Evolutionary conservation across 2,888 invertebrate genomes (phyloP).

Genomic region (Tetragonisca angustula): DNA sequence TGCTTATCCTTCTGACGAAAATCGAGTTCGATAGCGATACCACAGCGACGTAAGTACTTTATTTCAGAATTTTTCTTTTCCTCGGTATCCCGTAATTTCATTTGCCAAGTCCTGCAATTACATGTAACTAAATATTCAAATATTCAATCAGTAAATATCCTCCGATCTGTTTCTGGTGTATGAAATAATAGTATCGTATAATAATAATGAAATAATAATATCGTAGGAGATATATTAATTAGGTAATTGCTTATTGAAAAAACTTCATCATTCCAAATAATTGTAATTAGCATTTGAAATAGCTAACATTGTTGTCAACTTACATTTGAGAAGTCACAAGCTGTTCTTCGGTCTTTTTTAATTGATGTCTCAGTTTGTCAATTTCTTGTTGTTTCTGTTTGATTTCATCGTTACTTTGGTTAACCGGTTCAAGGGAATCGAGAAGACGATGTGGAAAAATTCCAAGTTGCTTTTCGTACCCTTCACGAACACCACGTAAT

Average conservation of each 20-base stretch:
- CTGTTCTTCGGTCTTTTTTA: conserved; percentile 87
- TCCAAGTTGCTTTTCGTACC: conserved; percentile 85
- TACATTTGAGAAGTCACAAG: conserved; percentile 86
- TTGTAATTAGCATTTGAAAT: not conserved
- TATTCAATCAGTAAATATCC: not conserved
- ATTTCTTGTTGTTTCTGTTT: conserved; percentile 85
- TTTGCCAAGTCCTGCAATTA: conserved; percentile 84
- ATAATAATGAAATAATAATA: no score
- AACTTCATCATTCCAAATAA: not conserved
- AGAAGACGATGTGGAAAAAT: conserved; percentile 73
- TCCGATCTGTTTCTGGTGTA: not conserved
- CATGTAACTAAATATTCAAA: conserved; percentile 44
- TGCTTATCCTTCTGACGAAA: conserved; percentile 82
- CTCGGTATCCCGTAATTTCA: conserved; percentile 84
- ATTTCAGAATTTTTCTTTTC: conserved; percentile 85
- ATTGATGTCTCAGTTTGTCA: conserved; percentile 86
- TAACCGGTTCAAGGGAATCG: conserved; percentile 65
- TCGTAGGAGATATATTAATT: not conserved
- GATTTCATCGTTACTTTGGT: conserved; percentile 73
- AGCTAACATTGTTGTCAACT: conserved; percentile 33
- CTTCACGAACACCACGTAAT: conserved; percentile 86
- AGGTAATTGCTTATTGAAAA: not conserved
- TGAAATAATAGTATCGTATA: not conserved
- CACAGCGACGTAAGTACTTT: conserved; percentile 85
- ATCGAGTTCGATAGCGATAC: conserved; percentile 85